A percentile compares a stretch with the other conserved stretches of the same genome.
Conservation (phyloP, 2,888 invertebrate species). For the Hypolimnas misippus region DNA sequence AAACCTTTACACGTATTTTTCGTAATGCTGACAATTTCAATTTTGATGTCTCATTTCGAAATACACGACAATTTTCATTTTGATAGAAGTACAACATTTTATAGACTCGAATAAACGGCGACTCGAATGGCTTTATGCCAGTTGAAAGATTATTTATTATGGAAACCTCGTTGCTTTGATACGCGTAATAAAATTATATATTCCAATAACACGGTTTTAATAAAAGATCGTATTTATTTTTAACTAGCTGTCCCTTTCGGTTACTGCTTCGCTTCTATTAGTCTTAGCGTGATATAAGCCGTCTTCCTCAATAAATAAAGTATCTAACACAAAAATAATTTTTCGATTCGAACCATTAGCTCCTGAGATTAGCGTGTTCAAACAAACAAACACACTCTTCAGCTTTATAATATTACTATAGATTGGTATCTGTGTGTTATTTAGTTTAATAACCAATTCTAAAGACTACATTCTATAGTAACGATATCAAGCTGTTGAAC, state of each 20-base stretch:
- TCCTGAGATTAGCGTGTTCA: too few relatives aligned
- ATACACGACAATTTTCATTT: constrained; percentile 16
- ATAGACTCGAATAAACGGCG: constrained; percentile 19
- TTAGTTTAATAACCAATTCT: too few relatives aligned
- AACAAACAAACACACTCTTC: too few relatives aligned
- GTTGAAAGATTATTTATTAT: constrained; percentile 24
- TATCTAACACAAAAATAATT: too few relatives aligned
- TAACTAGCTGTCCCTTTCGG: too few relatives aligned
- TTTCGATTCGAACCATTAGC: too few relatives aligned
- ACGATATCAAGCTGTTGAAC: too few relatives aligned
- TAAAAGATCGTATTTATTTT: constrained; percentile 8
- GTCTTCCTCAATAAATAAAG: too few relatives aligned
- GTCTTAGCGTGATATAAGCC: too few relatives aligned
- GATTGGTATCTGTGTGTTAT: neutral
- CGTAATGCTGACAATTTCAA: constrained; percentile 12
- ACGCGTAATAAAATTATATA: constrained; percentile 20
- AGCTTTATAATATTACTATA: too few relatives aligned
- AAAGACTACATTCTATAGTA: too few relatives aligned
- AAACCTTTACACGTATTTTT: neutral
- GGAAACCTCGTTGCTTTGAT: constrained; percentile 8
- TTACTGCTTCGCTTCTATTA: too few relatives aligned
- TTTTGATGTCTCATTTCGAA: constrained; percentile 14
- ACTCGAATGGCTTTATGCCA: constrained; percentile 25
- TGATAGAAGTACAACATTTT: constrained; percentile 16
- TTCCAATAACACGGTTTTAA: constrained; percentile 15